Base-by-base conservation (phyloP, 2,113 vertebrate genomes). In the Saiga tatarica region DNA sequence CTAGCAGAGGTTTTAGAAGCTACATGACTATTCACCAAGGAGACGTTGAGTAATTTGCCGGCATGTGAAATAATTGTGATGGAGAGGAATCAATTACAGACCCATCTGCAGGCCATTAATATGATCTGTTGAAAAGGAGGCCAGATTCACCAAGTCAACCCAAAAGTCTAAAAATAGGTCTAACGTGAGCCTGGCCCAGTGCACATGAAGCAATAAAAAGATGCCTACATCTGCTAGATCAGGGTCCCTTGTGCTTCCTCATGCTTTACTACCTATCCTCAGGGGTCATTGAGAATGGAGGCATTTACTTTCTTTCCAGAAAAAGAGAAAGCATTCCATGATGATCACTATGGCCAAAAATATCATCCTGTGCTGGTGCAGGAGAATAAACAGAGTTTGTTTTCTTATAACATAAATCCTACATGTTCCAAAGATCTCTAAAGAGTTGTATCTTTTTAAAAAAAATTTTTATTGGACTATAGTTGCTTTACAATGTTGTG, bases 81-180 rank as follows among this genome's bases (percentile, higher is more conserved):
- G 23, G 91, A 96, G 91, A 95, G 67, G 60, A 91, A 95, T 96
- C 95, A 88, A 91, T 94, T 96, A 92, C 2, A 42, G 59, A 7
- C 84, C 86, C 96, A 87, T 94, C 96, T 96, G 93, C 50, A 81
- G 60, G 74, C 89, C 96, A 91, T 96, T 93, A 95, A 95, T 93
- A 76, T 1, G 86, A 89, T 94, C 82, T 93, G 59, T 79, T 47
- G 52, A 89, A 95, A 95, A 92, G 64, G 93, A 98, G 59, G 83
- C 96, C 64, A 85, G 36, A 94, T 57, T 62, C 60, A 64, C 89
- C 94, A 89, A 78, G 85, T 88, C 64, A 85, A 91, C 89, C 82
- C 16, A 5, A 78, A 91, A 84, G 14, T 76, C 92, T 87, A 97
- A 93, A 96, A 96, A 76, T 78, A 91, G 67, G 42, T 60, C 39